Evolutionary conservation across 2,888 invertebrate genomes (phyloP), one percentile per base, ranked within the genome.

Genomic region (Coelopa pilipes): DNA sequence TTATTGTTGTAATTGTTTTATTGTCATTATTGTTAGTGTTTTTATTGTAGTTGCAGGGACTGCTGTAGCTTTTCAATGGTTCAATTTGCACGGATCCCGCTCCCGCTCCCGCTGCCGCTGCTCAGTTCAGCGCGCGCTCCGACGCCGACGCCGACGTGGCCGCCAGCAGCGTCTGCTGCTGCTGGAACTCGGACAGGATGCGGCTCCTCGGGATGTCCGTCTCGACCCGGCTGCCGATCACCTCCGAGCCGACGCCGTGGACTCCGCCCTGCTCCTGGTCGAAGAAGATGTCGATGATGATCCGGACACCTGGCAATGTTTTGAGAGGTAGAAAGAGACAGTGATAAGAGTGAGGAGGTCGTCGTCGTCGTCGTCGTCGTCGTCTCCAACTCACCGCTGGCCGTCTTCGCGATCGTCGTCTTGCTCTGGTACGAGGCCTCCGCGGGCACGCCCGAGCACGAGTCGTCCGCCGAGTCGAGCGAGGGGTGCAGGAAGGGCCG

Each of bases 121-220:
- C 34, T 34, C 34, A 34, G 34, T 34, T 34, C 13, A 53, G n/a
- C 53, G 53, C 3, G 5, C n/a, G 10, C 3, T n/a, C n/a, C n/a
- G 34, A 63, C 45, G 63, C 63, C 13, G 15, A 63, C 45, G 63
- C 63, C 13, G 15, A 34, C 34, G 34, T 34, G 4, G 34, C 34
- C 17, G 53, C 24, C 53, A 34, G 60, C 53, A 65, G 45, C 21
- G 65, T 47, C 21, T 82, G 80, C 21, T 82, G 80, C 70, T 83
- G 80, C 72, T 86, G 85, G 76, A 87, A 87, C 12, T 87, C 87
- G 24, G 79, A 74, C 50, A 87, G 78, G 69, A 87, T 86, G 74
- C 82, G 85, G 73, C 87, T 87, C 11, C 83, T 82, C 0, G 87
- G 87, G 55, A 87, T 84, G 60, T 86, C 86, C 17, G 87, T 87